These are phyloP conservation scores for Druon quercuslanigerum DNA, from an alignment of 1,140 invertebrate species.

Conservation along the genomic window DNA sequence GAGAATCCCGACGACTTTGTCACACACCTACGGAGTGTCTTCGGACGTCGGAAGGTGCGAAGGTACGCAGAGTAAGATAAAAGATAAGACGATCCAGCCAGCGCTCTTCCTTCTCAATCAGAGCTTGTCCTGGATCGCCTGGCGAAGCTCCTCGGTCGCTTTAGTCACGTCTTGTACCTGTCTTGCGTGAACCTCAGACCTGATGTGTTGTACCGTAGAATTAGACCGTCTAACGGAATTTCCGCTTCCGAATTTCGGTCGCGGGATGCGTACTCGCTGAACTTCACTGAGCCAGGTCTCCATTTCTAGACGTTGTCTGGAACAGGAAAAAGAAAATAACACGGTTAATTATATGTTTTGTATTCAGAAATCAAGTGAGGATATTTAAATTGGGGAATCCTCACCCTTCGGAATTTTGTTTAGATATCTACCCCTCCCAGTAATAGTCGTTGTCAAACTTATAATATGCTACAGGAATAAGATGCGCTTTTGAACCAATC, in stretches of 20 bases:
- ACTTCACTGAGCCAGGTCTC: slow-evolving; percentile 89
- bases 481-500: too few species aligned
- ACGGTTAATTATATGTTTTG: too few species aligned
- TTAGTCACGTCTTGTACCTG: slow-evolving; percentile 78
- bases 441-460: too few species aligned
- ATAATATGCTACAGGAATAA: too few species aligned
- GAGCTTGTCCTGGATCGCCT: slow-evolving; percentile 84
- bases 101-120: slow-evolving; percentile 67
- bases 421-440: too few species aligned
- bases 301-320: slow-evolving; percentile 75
- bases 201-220: slow-evolving; percentile 66
- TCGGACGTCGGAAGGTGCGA: slow-evolving; percentile 34
- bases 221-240: slow-evolving; percentile 71
- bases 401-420: too few species aligned
- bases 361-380: too few species aligned
- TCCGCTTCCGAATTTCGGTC: slow-evolving; percentile 86
- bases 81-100: slow-evolving; percentile 38
- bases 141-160: slow-evolving; percentile 83
- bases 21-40: slow-evolving; percentile 3
- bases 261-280: slow-evolving; percentile 86
- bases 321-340: background rate
- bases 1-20: slow-evolving; percentile 12
- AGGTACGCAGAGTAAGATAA: slow-evolving; percentile 43
- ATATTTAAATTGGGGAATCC: too few species aligned
- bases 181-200: slow-evolving; percentile 63